A percentile compares a stretch with the other conserved stretches of the same genome.
Evolutionary conservation across 2,888 invertebrate species (phyloP).

Genomic region (Tineola bisselliella): DNA sequence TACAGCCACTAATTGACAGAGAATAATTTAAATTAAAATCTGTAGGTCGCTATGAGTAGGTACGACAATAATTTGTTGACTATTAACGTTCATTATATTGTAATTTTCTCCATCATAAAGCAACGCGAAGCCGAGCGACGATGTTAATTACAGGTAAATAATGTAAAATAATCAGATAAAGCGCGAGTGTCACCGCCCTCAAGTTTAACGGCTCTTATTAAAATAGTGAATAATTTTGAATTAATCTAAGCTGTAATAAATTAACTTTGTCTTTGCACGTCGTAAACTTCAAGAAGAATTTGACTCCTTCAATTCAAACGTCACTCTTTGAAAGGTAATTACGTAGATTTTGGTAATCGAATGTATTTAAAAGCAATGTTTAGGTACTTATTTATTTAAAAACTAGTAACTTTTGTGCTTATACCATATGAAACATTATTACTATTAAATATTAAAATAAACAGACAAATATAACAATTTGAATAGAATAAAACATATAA

Average conservation of each 20-base stretch:
- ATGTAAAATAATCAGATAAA: conserved; percentile 12
- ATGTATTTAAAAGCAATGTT: too few species aligned
- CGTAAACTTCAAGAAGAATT: background rate
- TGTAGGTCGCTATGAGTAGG: background rate
- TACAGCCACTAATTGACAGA: conserved; percentile 3
- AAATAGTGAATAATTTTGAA: background rate
- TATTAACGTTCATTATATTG: conserved; percentile 14
- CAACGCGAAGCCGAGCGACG: conserved; percentile 10
- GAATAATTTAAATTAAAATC: background rate
- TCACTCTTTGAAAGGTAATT: too few species aligned
- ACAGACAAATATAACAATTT: background rate
- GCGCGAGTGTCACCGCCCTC: conserved; percentile 2
- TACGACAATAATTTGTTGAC: conserved; percentile 7
- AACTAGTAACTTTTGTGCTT: too few species aligned
- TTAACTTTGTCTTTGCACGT: background rate
- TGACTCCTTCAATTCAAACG: too few species aligned
- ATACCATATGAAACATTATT: too few species aligned
- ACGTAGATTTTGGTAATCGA: too few species aligned
- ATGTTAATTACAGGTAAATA: conserved; percentile 13
- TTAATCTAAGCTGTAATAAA: background rate
- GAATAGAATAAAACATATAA: background rate
- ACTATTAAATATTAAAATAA: too few species aligned
- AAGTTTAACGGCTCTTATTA: background rate
- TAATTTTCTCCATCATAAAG: conserved; percentile 15
- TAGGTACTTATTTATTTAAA: too few species aligned